Evolutionary conservation across 2,888 invertebrate species (phyloP).

Genomic region (Lithosia quadra): DNA sequence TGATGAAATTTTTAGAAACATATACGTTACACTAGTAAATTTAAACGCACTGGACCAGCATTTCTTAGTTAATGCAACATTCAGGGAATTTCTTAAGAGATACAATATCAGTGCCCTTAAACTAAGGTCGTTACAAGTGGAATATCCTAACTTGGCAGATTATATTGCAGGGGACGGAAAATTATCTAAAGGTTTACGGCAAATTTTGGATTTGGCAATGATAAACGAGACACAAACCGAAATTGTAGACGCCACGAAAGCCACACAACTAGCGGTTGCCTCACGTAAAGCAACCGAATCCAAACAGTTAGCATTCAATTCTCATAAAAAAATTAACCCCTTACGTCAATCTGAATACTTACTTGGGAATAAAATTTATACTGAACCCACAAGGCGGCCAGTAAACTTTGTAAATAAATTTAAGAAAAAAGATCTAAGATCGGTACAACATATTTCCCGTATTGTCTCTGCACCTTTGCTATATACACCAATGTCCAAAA

Average conservation of each 20-base stretch:
- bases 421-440: not conserved
- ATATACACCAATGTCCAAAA: not conserved
- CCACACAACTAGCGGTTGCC: not conserved
- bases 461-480: not conserved
- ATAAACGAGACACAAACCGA: not conserved
- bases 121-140: not conserved
- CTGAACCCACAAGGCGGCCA: not conserved
- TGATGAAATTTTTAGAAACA: not conserved
- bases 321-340: not conserved
- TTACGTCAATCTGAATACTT: not conserved
- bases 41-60: not conserved
- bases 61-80: not conserved
- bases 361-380: not conserved
- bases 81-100: conserved; percentile 3
- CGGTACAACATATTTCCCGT: not conserved
- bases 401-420: not conserved
- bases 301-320: not conserved
- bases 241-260: not conserved
- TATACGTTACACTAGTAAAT: not conserved
- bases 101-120: not conserved
- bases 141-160: not conserved
- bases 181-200: not conserved
- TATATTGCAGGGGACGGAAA: not conserved
- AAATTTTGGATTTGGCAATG: not conserved
- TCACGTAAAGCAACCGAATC: not conserved